Evolutionary conservation across 2,113 vertebrate species (phyloP).

Genomic region (Oophaga pumilio): DNA sequence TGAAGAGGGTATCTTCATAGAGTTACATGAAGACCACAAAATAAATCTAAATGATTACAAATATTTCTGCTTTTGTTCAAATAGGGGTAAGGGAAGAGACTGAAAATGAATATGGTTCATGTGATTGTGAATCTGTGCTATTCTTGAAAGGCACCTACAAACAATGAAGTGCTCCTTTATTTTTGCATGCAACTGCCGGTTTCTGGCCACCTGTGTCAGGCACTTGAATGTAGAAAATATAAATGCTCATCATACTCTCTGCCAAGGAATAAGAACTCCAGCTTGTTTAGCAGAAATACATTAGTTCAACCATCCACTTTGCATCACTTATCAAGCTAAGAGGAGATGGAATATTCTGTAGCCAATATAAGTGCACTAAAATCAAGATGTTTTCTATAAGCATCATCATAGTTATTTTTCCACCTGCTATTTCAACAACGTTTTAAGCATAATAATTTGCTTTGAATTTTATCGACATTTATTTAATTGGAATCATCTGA

Average conservation of each 20-base stretch:
- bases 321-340: conserved; percentile 1
- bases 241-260: not conserved
- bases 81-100: too few species aligned
- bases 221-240: conserved; percentile 1
- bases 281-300: conserved; percentile 33
- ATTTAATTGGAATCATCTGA: not conserved
- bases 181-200: not conserved
- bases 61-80: too few species aligned
- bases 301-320: conserved; percentile 29
- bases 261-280: conserved; percentile 21
- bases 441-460: not conserved
- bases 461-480: not conserved
- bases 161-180: conserved; percentile 16
- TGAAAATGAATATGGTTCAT: not conserved
- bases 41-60: too few species aligned
- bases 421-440: not conserved
- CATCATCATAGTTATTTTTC: not conserved
- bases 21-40: too few species aligned
- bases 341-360: not conserved
- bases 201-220: not conserved
- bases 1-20: too few species aligned
- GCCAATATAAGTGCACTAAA: conserved; percentile 3
- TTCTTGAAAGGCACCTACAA: conserved; percentile 8
- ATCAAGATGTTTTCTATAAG: not conserved
- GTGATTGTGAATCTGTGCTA: not conserved